A percentile compares a stretch with the other conserved stretches of the same genome.
Conservation (phyloP, 2,113 vertebrate species). For the Gambusia holbrooki region DNA sequence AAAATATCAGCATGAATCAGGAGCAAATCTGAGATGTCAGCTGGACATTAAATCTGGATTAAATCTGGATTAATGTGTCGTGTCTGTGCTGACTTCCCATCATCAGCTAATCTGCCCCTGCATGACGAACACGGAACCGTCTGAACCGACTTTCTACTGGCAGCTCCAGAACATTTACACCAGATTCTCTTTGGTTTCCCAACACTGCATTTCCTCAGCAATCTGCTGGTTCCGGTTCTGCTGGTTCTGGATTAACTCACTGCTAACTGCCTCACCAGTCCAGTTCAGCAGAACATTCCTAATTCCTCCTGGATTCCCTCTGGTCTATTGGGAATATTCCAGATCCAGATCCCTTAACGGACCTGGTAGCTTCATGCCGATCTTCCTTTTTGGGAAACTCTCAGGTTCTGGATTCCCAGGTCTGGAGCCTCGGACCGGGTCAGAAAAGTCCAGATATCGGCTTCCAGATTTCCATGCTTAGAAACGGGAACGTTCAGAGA, state of each 20-base stretch:
- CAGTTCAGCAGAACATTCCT: no score
- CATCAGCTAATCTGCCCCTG: background rate
- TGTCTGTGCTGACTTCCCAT: background rate
- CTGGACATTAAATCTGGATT: background rate
- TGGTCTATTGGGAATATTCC: background rate
- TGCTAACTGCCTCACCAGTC: no score
- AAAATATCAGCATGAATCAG: background rate
- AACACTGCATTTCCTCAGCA: background rate
- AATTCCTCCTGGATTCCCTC: background rate
- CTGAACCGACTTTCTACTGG: no score
- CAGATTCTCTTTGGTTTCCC: no score
- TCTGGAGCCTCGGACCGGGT: background rate
- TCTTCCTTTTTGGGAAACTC: background rate
- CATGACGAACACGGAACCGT: background rate
- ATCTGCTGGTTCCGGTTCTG: no score
- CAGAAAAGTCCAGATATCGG: background rate
- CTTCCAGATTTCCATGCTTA: background rate
- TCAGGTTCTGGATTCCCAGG: background rate
- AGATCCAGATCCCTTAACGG: background rate
- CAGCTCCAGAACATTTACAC: background rate
- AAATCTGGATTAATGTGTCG: no score
- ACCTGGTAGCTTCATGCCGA: no score
- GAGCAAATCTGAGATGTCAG: background rate
- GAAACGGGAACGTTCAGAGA: no score
- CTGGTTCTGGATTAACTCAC: no score